These are phyloP conservation scores for Paragorgia papillata DNA, from an alignment of 92 coral and sea anemone genomes.

Conservation along the genomic window DNA sequence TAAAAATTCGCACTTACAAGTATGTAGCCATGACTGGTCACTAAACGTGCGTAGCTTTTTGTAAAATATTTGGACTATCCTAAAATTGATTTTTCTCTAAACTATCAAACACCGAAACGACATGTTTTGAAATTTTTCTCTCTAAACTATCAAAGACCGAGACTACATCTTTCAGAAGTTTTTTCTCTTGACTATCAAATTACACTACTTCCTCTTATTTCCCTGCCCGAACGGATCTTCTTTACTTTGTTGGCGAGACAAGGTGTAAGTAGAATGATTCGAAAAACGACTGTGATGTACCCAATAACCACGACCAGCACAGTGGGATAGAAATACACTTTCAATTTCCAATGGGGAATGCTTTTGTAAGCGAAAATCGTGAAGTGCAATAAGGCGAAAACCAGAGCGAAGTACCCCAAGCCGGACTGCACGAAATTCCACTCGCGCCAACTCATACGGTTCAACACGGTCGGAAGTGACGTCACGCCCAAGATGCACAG, in stretches of 20 bases:
- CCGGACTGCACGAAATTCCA: slow-evolving; percentile 42
- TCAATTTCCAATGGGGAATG: neutral
- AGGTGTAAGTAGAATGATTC: slow-evolving; percentile 1
- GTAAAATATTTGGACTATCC: too few species aligned
- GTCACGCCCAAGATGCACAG: slow-evolving; percentile 28
- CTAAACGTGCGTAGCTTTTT: too few species aligned
- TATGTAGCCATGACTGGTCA: too few species aligned
- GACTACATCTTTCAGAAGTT: too few species aligned
- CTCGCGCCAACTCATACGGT: slow-evolving; percentile 40
- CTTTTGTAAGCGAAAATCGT: slow-evolving; percentile 8
- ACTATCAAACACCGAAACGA: too few species aligned
- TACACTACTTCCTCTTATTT: too few species aligned
- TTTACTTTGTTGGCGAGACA: slow-evolving; percentile 12
- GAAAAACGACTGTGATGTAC: slow-evolving; percentile 4
- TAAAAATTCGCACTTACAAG: too few species aligned
- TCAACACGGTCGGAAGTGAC: slow-evolving; percentile 23
- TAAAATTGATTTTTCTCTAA: too few species aligned
- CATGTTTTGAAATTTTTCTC: too few species aligned
- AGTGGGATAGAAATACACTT: slow-evolving; percentile 5
- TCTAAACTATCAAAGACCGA: too few species aligned
- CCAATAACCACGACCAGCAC: slow-evolving; percentile 21
- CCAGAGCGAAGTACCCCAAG: slow-evolving; percentile 9
- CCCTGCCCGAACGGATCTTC: slow-evolving; percentile 5
- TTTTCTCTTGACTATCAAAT: too few species aligned
- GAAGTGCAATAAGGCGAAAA: slow-evolving; percentile 19